Percentiles rank a stretch among this genome's conserved stretches.
phyloP scores from a whole-genome alignment of 1,140 invertebrate genomes.

The Zaprionus capensis region DNA sequence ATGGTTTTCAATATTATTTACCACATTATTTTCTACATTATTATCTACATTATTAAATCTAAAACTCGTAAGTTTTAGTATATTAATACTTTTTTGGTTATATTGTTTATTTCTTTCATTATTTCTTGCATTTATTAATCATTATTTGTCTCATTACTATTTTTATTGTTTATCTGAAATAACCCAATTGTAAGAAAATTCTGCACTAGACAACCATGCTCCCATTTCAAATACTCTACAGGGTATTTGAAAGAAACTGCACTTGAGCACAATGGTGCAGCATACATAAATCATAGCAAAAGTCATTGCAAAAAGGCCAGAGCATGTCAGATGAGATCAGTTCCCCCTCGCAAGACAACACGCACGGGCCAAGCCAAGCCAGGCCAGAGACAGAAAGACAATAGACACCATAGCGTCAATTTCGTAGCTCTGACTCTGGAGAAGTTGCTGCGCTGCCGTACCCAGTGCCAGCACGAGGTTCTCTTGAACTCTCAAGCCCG shows the following conservation, averaged over 20 bases:
- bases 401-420: background rate
- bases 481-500: background rate
- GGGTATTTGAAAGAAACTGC: slow-evolving; percentile 39
- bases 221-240: background rate
- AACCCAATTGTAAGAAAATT: background rate
- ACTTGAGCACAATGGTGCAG: slow-evolving; percentile 58
- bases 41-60: too few species aligned
- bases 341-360: slow-evolving; percentile 4
- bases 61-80: too few species aligned
- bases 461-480: background rate
- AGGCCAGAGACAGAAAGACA: background rate
- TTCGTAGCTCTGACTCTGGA: background rate
- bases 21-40: too few species aligned
- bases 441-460: background rate
- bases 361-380: slow-evolving; percentile 1
- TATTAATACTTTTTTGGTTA: background rate
- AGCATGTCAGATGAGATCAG: slow-evolving; percentile 32
- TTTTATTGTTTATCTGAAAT: background rate
- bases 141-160: background rate
- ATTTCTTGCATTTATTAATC: background rate
- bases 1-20: background rate
- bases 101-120: background rate
- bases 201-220: background rate
- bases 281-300: slow-evolving; percentile 72
- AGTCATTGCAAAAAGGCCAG: slow-evolving; percentile 53